phyloP scores from a whole-genome alignment of 1,140 invertebrate species.

The Drosophila nikananu region DNA sequence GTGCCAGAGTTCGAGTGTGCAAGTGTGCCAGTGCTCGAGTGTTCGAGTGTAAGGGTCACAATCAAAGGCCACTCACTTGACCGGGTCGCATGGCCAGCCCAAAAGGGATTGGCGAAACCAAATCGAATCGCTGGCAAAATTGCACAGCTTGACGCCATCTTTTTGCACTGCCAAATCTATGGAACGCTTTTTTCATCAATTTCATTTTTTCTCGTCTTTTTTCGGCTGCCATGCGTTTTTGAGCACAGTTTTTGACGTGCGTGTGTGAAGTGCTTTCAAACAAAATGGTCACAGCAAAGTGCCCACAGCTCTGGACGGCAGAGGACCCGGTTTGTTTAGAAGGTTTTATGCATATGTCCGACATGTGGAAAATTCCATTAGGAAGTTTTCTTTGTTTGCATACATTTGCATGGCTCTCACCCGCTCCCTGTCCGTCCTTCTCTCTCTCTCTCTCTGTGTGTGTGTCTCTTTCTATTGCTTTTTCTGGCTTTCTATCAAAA shows the following conservation, averaged over 20 bases:
- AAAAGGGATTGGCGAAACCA: conserved; percentile 45
- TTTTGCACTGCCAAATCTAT: conserved; percentile 25
- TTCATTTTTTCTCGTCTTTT: conserved; percentile 3
- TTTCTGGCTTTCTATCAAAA: conserved; percentile 40
- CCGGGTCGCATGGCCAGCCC: conserved; percentile 4
- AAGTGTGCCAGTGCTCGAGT: neutral
- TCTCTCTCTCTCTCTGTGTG: too few species aligned
- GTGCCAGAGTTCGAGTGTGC: neutral
- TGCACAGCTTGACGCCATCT: conserved; percentile 62
- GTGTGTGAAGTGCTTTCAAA: conserved; percentile 70
- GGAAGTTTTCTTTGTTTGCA: conserved; percentile 82
- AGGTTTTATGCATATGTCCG: conserved; percentile 81
- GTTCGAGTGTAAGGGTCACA: conserved; percentile 14
- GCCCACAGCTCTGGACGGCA: conserved; percentile 38
- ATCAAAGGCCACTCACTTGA: conserved; percentile 44
- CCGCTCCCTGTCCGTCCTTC: neutral
- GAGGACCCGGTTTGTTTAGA: conserved; percentile 64
- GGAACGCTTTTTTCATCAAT: conserved; percentile 13
- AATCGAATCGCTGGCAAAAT: conserved; percentile 54
- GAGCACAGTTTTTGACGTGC: conserved; percentile 64
- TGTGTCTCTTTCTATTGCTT: conserved; percentile 9
- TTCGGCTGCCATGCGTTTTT: conserved; percentile 16
- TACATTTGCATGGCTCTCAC: conserved; percentile 70
- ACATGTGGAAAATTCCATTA: conserved; percentile 83
- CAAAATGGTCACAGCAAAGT: conserved; percentile 63